Evolutionary conservation across 1,140 invertebrate genomes (phyloP), one percentile per base, ranked within the genome.

Genomic region (Vanessa tameamea): DNA sequence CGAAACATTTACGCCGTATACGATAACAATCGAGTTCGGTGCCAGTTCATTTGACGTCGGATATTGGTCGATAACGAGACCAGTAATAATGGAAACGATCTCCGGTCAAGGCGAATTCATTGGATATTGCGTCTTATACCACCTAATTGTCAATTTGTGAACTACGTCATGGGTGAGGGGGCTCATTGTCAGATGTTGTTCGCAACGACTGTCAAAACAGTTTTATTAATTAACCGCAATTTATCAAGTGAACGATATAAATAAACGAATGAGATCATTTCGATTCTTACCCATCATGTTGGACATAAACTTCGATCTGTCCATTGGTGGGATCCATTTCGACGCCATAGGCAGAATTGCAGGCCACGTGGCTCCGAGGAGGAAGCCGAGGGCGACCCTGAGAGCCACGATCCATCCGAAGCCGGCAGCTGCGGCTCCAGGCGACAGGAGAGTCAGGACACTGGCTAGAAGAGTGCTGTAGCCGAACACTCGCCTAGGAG

Each of bases 241-340:
- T 64, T 23, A 55, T 65, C 51, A 65, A 31, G 31, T 5, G 11
- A 31, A 43, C 37, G 37, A 8, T 43, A 9, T 48, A 47, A 50
- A 50, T 31, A 13, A 53, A 31, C 23, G 66, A 59, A 9, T 20
- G 57, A 31, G 23, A 37, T 59, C 13, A 66, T 55, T 55, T 26
- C 15, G n/a, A 9, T 9, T 92, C 94, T 93, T 91, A 96, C 96
- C 96, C 96, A 97, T 97, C 96, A 97, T 97, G 80, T 97, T 96
- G 1, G 96, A 96, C 85, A 97, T 96, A 84, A 97, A 97, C 90
- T 97, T 97, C 68, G 96, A 98, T 74, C 97, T 95, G 85, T 99
- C 98, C 91, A 96, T 95, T 1, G 97, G 97, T 13, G 97, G 97
- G 72, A 98, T 97, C 98, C 98, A 99, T 79, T 96, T 96, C 0